Evolutionary conservation across 2,888 invertebrate genomes (phyloP), one percentile per base, ranked within the genome.

Genomic region (Lithophane ornitopus): DNA sequence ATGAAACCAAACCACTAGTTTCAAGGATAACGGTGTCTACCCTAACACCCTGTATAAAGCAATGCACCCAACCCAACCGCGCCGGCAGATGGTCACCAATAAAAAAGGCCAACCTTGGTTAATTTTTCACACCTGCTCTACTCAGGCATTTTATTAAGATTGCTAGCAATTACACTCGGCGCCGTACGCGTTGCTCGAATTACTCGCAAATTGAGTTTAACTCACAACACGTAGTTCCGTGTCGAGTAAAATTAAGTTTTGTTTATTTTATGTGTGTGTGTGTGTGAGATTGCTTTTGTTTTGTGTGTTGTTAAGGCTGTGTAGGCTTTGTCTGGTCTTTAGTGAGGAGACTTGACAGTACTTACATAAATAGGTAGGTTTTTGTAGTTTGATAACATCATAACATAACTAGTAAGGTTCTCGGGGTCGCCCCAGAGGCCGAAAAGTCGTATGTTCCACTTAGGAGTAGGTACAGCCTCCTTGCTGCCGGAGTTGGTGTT

Each of bases 71-170:
- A 70, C 46, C 73, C 44, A 16, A 59, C 54, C 54, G 12, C 52
- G 46, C 61, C 68, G 68, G 74, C 87, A 84, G 83, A 77, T 82
- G 85, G 14, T 65, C 52, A 63, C 78, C 67, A 87, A 87, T 87
- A 84, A 89, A 87, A 87, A 82, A 87, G 84, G 85, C 86, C 82
- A 67, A 3, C 14, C 62, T 70, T 54, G 78, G 85, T 84, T 84
- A 91, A 91, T 90, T 89, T 86, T 80, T 86, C 74, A 84, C 92
- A 91, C 90, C 92, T 91, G 91, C 90, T 83, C 66, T 65, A 62
- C 52, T 58, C 77, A 59, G 80, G 74, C 86, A 81, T 85, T 89
- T 89, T 78, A 89, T 91, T 89, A 91, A 83, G 85, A 87, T 89
- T 87, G 87, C 85, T 77, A 66, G 85, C 88, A 91, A 90, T 91